Conservation (phyloP, 2,797 vertebrate genomes). For the Rhinichthys osculus region DNA sequence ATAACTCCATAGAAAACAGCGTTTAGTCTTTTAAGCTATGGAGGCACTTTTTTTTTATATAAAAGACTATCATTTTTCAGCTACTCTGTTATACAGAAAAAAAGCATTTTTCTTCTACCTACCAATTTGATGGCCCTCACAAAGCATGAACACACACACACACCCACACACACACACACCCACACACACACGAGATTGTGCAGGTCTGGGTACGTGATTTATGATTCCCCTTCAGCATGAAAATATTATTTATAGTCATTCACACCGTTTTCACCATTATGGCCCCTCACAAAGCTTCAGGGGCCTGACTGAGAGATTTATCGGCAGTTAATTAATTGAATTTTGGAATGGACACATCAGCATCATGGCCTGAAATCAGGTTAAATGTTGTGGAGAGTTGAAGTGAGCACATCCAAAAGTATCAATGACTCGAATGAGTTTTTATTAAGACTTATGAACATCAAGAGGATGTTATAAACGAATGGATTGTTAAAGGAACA, state of each 20-base stretch:
- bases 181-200: slow-evolving; percentile 43
- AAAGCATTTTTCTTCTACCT: slow-evolving; percentile 52
- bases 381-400: slow-evolving; percentile 3
- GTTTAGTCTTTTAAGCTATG: not conserved
- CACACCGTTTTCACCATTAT: slow-evolving; percentile 15
- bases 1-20: not conserved
- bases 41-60: not conserved
- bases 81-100: not conserved
- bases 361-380: not conserved
- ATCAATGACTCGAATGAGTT: slow-evolving; percentile 1
- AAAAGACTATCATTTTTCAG: not conserved
- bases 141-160: slow-evolving; percentile 31
- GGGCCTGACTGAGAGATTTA: slow-evolving; percentile 31
- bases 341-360: slow-evolving; percentile 23
- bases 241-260: slow-evolving; percentile 46
- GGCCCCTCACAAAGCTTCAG: slow-evolving; percentile 31
- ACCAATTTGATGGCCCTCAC: slow-evolving; percentile 42
- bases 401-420: not conserved
- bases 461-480: not conserved
- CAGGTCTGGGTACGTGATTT: slow-evolving; percentile 40
- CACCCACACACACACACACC: no score
- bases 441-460: not conserved
- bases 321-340: slow-evolving; percentile 12
- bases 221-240: slow-evolving; percentile 36
- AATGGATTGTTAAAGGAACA: not conserved